Percentiles rank a stretch among this genome's conserved stretches.
Conservation (phyloP, 1,140 invertebrate genomes). For the Cataglyphis hispanica region DNA sequence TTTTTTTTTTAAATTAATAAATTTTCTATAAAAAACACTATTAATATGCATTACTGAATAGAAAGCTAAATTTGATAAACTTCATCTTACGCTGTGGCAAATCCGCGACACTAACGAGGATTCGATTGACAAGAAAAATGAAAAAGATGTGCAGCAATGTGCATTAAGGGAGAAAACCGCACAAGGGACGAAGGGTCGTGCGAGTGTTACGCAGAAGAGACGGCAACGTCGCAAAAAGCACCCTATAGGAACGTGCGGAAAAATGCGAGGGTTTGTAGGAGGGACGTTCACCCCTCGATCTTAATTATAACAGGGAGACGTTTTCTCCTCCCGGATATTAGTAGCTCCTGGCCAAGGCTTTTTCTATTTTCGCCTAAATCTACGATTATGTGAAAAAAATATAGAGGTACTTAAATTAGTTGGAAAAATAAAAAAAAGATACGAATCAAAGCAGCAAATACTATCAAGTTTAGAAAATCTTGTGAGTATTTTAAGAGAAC, state of each 20-base stretch:
- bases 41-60: background rate
- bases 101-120: background rate
- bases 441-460: background rate
- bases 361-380: slow-evolving; percentile 14
- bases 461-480: background rate
- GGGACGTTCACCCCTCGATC: slow-evolving; percentile 74
- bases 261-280: slow-evolving; percentile 70
- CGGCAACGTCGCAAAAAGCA: slow-evolving; percentile 63
- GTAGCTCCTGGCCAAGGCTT: background rate
- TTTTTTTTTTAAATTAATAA: background rate
- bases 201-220: slow-evolving; percentile 23
- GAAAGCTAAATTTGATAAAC: slow-evolving; percentile 24
- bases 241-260: slow-evolving; percentile 69
- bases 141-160: slow-evolving; percentile 66
- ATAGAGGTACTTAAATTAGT: background rate
- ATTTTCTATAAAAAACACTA: background rate
- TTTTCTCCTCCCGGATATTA: slow-evolving; percentile 28
- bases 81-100: background rate
- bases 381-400: background rate
- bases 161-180: slow-evolving; percentile 58
- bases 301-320: slow-evolving; percentile 74
- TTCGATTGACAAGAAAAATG: slow-evolving; percentile 13
- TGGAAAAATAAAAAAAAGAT: background rate
- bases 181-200: slow-evolving; percentile 69
- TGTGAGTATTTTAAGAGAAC: background rate